phyloP scores from a whole-genome alignment of 2,888 invertebrate genomes.

The Buathra laborator region DNA sequence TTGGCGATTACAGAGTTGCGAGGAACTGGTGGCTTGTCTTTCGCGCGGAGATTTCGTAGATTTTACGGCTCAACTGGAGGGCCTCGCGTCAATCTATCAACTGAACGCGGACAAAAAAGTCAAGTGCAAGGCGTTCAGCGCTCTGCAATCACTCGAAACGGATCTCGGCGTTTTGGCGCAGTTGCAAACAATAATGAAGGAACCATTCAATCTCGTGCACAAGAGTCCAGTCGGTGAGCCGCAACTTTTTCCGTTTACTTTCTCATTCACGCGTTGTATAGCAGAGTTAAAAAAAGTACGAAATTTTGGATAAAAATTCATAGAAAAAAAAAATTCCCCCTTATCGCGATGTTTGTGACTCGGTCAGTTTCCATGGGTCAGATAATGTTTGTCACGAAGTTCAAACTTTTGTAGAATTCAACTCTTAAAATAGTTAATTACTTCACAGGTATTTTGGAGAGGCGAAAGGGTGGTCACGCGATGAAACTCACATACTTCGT shows the following conservation, averaged over 20 bases:
- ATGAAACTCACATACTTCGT: slow-evolving; percentile 98
- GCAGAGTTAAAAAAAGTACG: neutral
- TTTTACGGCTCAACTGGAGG: slow-evolving; percentile 96
- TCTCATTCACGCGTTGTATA: neutral
- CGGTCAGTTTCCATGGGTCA: too few species aligned
- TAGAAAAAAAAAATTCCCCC: too few species aligned
- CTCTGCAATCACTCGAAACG: slow-evolving; percentile 95
- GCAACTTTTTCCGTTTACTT: neutral
- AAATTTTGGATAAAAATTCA: neutral
- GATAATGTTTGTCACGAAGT: too few species aligned
- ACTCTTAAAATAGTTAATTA: neutral
- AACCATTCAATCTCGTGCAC: slow-evolving; percentile 91
- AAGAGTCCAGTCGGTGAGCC: slow-evolving; percentile 94
- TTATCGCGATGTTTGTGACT: too few species aligned
- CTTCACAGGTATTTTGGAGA: slow-evolving; percentile 86
- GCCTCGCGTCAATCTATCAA: slow-evolving; percentile 96
- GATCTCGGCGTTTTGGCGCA: slow-evolving; percentile 94
- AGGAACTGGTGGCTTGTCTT: slow-evolving; percentile 94
- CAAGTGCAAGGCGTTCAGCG: slow-evolving; percentile 97
- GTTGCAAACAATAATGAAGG: slow-evolving; percentile 91
- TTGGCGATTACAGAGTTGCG: slow-evolving; percentile 92
- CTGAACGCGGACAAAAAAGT: slow-evolving; percentile 97
- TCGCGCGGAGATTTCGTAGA: slow-evolving; percentile 95
- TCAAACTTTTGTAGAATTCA: neutral
- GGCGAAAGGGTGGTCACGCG: slow-evolving; percentile 89